Conservation (phyloP, 2,888 invertebrate species). For the Horisme vitalbata region DNA sequence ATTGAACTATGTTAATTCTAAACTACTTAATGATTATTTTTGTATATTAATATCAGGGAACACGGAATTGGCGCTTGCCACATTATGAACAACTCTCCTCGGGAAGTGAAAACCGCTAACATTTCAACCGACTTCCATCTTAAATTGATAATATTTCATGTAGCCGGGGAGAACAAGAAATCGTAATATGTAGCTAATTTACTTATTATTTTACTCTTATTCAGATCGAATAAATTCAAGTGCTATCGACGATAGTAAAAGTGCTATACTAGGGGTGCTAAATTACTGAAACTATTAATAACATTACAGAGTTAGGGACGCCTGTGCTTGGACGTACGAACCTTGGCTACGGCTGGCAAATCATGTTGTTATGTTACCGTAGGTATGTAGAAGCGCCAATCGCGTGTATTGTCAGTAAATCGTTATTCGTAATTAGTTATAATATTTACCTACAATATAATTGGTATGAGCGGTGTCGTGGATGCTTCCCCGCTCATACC, state of each 20-base stretch:
- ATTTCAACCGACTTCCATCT: background rate
- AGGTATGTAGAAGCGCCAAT: slow-evolving; percentile 39
- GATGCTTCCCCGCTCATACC: slow-evolving; percentile 81
- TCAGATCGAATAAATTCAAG: background rate
- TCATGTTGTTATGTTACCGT: background rate
- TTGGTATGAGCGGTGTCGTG: slow-evolving; percentile 81
- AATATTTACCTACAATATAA: slow-evolving; percentile 79
- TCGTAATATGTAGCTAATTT: too few relatives aligned
- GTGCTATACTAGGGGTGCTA: slow-evolving; percentile 12
- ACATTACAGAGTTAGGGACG: slow-evolving; percentile 2
- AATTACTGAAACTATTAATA: slow-evolving; percentile 12
- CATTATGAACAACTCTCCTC: slow-evolving; percentile 2
- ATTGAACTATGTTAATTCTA: slow-evolving; percentile 68
- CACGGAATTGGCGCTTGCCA: slow-evolving; percentile 47
- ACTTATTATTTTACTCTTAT: background rate
- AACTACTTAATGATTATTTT: slow-evolving; percentile 78
- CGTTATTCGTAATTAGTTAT: slow-evolving; percentile 73
- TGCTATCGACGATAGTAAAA: slow-evolving; percentile 7
- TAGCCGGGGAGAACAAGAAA: background rate
- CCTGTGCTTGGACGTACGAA: slow-evolving; percentile 12
- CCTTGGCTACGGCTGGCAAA: slow-evolving; percentile 3
- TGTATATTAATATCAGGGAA: slow-evolving; percentile 58
- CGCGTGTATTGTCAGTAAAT: slow-evolving; percentile 57
- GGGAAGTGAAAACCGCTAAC: background rate
- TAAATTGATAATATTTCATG: background rate